Conservation (phyloP, 2,113 vertebrate species). For the Macquaria australasica region DNA sequence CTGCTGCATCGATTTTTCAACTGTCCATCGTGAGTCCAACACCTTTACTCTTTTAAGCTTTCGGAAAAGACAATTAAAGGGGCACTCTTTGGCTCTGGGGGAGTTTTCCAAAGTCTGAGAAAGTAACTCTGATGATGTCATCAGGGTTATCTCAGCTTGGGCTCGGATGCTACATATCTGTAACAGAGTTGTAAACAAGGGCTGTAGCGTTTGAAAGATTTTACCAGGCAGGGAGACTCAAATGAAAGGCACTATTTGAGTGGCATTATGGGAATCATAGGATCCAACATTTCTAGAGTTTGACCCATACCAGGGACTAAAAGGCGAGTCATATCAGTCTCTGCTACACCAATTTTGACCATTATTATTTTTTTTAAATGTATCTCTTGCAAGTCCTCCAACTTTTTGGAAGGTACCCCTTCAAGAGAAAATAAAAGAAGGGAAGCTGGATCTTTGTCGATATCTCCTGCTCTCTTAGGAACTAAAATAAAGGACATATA, state of each 20-base stretch:
- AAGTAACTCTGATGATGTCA: background rate
- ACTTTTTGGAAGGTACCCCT: background rate
- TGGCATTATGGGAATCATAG: background rate
- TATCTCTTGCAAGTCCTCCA: background rate
- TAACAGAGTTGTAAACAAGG: background rate
- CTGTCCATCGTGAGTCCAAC: no score
- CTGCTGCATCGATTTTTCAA: background rate
- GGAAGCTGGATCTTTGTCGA: background rate
- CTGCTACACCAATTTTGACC: background rate
- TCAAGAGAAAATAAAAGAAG: background rate
- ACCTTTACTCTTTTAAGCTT: background rate
- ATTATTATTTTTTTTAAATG: background rate
- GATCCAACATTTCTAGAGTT: background rate
- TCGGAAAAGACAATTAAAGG: no score
- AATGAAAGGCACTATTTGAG: background rate
- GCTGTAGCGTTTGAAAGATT: background rate
- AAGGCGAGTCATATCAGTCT: background rate
- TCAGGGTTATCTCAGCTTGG: background rate
- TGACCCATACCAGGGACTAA: background rate
- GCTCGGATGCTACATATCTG: background rate
- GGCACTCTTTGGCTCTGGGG: no score
- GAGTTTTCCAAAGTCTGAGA: background rate
- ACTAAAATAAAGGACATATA: background rate
- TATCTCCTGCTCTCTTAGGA: background rate
- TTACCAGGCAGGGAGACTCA: background rate